Base-by-base conservation (phyloP, 2,113 vertebrate species). In the Podilymbus podiceps region DNA sequence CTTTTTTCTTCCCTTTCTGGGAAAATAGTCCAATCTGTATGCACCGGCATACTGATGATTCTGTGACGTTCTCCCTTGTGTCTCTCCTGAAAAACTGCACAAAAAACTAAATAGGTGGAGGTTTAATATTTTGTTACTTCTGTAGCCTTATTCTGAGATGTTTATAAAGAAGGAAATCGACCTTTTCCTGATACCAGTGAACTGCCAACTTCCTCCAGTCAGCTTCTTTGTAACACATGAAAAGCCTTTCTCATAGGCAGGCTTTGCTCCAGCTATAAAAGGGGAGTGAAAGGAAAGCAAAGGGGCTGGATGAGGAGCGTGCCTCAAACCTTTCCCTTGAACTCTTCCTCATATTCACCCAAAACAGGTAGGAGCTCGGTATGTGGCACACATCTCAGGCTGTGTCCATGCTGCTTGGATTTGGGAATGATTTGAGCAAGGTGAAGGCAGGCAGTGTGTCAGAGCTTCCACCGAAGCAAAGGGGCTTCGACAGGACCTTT, bases 131-230 rank as follows among this genome's bases (percentile, higher is more conserved):
- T 93, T 93, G 83, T 85, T 89, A 53, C 11, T 69, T 58, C 66
- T 85, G 16, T 85, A 88, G 21, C 40, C 18, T 60, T 88, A 46
- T 76, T 75, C 71, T 69, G 35, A 88, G 79, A 83, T 58, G 62
- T 94, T 95, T 91, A 66, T 66, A 56, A 97, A 85, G 84, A 89
- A 89, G 81, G 77, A 94, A 96, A 96, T 91, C 0, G 0, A 96
- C 62, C 63, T 73, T 25, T 96, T 95, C 93, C 93, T 88, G 91
- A 85, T 91, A 93, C 50, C 81, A 73, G 72, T 44, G 77, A 94
- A 76, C 77, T 93, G 80, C 66, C 95, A 93, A 17, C 73, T 72
- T 84, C 76, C 58, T 89, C 62, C 87, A 79, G 76, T 44, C 92
- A 89, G 49, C n/a, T 86, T 83, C 42, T 59, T 79, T 52, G 46